Base-by-base conservation (phyloP, 2,797 vertebrate genomes). In the Sebastes baramenuke region DNA sequence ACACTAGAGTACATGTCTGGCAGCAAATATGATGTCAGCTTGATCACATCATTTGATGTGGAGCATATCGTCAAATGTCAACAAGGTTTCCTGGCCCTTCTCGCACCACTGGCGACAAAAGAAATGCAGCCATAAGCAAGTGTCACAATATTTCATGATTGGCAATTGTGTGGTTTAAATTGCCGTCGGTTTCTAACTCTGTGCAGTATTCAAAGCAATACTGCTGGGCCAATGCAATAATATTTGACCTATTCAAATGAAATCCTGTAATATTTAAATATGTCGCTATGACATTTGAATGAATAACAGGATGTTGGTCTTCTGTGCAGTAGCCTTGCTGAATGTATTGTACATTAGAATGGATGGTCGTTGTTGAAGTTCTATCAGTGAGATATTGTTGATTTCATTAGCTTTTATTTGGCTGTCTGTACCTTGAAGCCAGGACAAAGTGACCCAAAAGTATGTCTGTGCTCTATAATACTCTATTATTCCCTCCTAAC, bases 21-120 rank as follows among this genome's bases (percentile, higher is more conserved):
- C 18, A n/a, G 61, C 54, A 61, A 69, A 77, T 30, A 32, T 25
- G 27, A 72, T 78, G 74, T 86, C 62, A 75, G 29, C 22, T 73
- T 30, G 38, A 86, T 75, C 72, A 75, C 10, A 25, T 36, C 60
- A 76, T 81, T 75, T 76, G 67, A 87, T 80, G 52, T 67, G 55
- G 62, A 82, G 58, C 75, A 52, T 49, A 56, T 54, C 62, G 67
- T 68, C 76, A 79, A 55, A 67, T 72, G 32, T 71, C 75, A 77
- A 56, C 69, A 58, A 32, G 54, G 36, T 61, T 55, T 22, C 9
- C 49, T 68, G 69, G 76, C 46, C 59, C 68, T 70, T 14, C n/a
- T 38, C 76, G 61, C 77, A 29, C 75, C 30, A 20, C 54, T 76
- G 59, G 22, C 27, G 24, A 75, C 52, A 2, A 30, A 55, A 22